Base-by-base conservation (phyloP, 1,140 invertebrate genomes). In the Drosophila funebris region DNA sequence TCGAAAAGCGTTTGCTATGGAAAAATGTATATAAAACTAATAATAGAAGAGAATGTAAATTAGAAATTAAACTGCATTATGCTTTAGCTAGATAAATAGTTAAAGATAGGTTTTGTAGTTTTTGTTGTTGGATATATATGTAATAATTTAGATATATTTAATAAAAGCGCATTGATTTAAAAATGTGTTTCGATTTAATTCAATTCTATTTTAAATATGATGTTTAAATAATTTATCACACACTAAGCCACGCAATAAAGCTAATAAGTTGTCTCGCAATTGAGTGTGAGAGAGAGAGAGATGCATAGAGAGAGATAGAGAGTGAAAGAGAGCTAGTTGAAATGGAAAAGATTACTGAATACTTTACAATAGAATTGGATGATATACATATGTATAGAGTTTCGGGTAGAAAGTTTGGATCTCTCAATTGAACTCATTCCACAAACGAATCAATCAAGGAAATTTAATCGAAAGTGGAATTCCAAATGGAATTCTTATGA, bases 211-310 rank as follows among this genome's bases (percentile, higher is more conserved):
- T 87, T 70, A 52, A 61, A 48, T 48, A 73, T 71, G 41, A 39
- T 89, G 87, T 90, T 93, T 92, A 92, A 90, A 92, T 92, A 93
- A 92, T 93, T 92, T 88, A 90, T 81, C 91, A 91, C 84, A 91
- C 92, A 91, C 81, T 53, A 82, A 76, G 71, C 82, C 83, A 85
- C 46, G 36, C 48, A 54, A 58, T 66, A 7, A 57, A 58, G 53
- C 69, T 58, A 72, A 52, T 58, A 18, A 58, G 69, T 72, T 67
- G 69, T 29, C 27, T 36, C 8, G 2, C 8, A 16, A 20, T 53
- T 33, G n/a, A 50, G 14, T 33, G 46, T 22, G 8, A 33, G 0
- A 50, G 14, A 37, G 46, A 27, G 8, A 33, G 0, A 68, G 20
- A 16, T 8, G 31, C 5, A 53, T 20, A 33, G 13, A 63, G 9